Evolutionary conservation across 2,797 vertebrate species (phyloP).

Genomic region (Lepus townsendii): DNA sequence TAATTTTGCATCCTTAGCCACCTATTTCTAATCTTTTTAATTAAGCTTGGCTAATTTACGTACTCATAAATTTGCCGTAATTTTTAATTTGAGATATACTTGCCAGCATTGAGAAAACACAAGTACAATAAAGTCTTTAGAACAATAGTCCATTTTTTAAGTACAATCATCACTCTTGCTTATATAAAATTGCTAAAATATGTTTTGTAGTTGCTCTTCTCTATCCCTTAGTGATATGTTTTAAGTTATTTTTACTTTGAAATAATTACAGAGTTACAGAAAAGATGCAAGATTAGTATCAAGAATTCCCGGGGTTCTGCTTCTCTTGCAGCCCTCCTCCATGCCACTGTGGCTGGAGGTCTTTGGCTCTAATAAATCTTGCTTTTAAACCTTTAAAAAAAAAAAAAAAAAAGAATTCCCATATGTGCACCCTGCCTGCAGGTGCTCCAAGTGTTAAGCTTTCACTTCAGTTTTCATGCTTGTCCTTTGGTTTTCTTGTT

Average conservation of each 20-base stretch:
- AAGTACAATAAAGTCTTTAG: neutral
- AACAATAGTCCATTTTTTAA: neutral
- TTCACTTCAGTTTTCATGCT: neutral
- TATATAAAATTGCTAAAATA: constrained; percentile 49
- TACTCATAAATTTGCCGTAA: neutral
- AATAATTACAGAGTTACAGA: constrained; percentile 6
- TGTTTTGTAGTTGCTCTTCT: neutral
- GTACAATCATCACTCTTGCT: neutral
- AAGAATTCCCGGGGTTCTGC: neutral
- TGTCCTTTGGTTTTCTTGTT: neutral
- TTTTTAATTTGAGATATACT: neutral
- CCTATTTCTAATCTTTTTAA: neutral
- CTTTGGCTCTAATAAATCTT: too few relatives aligned
- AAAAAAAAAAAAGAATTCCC: neutral
- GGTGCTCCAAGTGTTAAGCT: neutral
- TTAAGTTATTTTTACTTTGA: constrained; percentile 17
- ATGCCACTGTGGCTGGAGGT: too few relatives aligned
- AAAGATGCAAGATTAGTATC: constrained; percentile 22
- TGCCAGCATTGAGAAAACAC: neutral
- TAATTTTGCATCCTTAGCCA: neutral
- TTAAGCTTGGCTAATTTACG: neutral
- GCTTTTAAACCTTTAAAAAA: too few relatives aligned
- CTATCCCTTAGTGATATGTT: neutral
- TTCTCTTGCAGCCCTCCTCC: too few relatives aligned
- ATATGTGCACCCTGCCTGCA: neutral